These are phyloP conservation scores for Perognathus longimembris DNA, from an alignment of 2,113 vertebrate genomes.

Conservation along the genomic window DNA sequence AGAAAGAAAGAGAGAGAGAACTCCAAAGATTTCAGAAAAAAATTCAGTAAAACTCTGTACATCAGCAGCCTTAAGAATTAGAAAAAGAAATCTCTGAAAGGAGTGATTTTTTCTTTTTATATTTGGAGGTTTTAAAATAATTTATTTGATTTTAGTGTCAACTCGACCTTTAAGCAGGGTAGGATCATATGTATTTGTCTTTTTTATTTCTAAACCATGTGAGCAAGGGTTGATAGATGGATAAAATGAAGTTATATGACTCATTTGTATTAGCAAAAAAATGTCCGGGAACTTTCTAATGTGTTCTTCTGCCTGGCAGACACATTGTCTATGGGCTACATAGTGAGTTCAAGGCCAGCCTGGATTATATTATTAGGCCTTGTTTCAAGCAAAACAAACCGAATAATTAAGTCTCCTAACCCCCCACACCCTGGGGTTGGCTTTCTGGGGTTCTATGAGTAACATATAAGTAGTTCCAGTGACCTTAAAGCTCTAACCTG, in stretches of 20 bases:
- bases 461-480: neutral
- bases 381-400: neutral
- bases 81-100: neutral
- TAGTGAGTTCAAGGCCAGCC: neutral
- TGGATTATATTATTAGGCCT: neutral
- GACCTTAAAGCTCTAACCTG: neutral
- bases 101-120: neutral
- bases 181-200: neutral
- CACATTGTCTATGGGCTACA: neutral
- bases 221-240: neutral
- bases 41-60: constrained; percentile 49
- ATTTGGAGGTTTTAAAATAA: neutral
- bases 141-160: constrained; percentile 45
- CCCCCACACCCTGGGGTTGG: no score
- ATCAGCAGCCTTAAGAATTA: constrained; percentile 44
- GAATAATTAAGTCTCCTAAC: neutral
- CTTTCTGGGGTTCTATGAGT: neutral
- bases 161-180: constrained; percentile 1
- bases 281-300: neutral
- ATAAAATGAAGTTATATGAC: neutral
- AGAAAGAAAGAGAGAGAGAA: neutral
- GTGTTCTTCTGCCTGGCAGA: neutral
- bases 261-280: neutral
- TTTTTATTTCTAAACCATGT: constrained; percentile 30
- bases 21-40: constrained; percentile 56